Base-by-base conservation (phyloP, 2,113 vertebrate genomes). In the Morone saxatilis region DNA sequence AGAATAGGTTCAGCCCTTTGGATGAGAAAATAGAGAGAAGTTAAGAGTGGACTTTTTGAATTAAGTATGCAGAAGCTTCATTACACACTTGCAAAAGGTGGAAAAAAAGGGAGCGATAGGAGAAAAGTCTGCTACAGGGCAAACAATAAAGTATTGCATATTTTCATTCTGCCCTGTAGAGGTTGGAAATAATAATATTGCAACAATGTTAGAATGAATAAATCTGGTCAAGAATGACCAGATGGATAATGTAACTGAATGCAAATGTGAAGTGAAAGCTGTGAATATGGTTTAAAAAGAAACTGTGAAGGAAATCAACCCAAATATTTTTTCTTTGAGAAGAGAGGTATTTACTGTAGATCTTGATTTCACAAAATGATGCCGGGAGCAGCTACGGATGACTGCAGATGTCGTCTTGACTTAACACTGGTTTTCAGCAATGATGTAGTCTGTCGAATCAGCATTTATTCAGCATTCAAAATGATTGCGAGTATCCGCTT, bases 1-100 rank as follows among this genome's bases (percentile, higher is more conserved):
- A 99, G 96, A 0, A 97, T 96, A 0, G 98, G 98, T 81, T 99
- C 97, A 4, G 95, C 96, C 98, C 98, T 99, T 94, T 0, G n/a
- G 81, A 90, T 0, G 41, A 40, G 25, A 75, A 47, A 36, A 71
- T 54, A 73, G 8, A 67, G n/a, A 25, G 11, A 14, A 76, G 22
- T 79, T 68, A 71, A 86, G 36, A 85, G 53, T 4, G 6, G 59
- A 63, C 10, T 74, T 53, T 69, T 7, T 40, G 14, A 60, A 61
- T 71, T 14, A 63, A 53, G 14, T 63, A n/a, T 48, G 68, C 43
- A 31, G 16, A 13, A 20, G 67, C 31, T 73, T 71, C 16, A 36
- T 1, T 47, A 50, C 31, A 63, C 57, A 22, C 8, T 8, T 69
- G 13, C 20, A 59, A 31, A 60, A 68, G 40, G 25, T 61, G 50